Evolutionary conservation across 2,888 invertebrate species (phyloP), one percentile per base, ranked within the genome.

Genomic region (Dinocampus coccinellae): DNA sequence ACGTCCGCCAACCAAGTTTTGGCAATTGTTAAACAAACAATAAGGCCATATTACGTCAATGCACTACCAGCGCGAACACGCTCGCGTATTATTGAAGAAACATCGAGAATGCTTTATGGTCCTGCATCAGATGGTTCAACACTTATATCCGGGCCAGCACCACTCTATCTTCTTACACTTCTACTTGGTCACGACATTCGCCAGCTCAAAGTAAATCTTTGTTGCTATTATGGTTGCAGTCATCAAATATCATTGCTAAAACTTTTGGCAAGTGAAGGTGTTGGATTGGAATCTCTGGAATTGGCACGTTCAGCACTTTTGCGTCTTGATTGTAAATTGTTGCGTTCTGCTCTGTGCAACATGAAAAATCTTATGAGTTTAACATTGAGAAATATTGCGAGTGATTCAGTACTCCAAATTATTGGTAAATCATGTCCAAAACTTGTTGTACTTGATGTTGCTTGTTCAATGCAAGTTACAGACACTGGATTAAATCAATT

Each of bases 151-250:
- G 88, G 87, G 1, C 87, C 87, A 16, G 87, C 87, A 13, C 87
- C 88, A 0, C 74, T 88, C 2, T 88, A 88, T 73, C 76, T 88
- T 10, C 77, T 88, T 13, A 85, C 86, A 1, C 74, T 88, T 2
- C 82, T 89, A 52, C 80, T 89, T 2, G 87, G 86, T 3, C 85
- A 84, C 20, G 88, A 89, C 67, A 85, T 88, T 26, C 84, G 83
- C 55, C 80, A 81, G 20, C 79, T 89, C 34, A 82, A 83, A 55
- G 85, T 88, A 11, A 87, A 88, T 72, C 80, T 89, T 1, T 89
- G 88, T 76, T 89, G 88, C 76, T 89, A 88, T 72, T 89, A 88
- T 68, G 88, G 88, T 13, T 89, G 88, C 75, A 88, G 88, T 42
- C 88, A 89, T 75, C 88, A 89, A 75, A 86, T 87, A 2, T 87